phyloP scores from a whole-genome alignment of 2,797 vertebrate genomes.

The Pseudochirops corinnae region DNA sequence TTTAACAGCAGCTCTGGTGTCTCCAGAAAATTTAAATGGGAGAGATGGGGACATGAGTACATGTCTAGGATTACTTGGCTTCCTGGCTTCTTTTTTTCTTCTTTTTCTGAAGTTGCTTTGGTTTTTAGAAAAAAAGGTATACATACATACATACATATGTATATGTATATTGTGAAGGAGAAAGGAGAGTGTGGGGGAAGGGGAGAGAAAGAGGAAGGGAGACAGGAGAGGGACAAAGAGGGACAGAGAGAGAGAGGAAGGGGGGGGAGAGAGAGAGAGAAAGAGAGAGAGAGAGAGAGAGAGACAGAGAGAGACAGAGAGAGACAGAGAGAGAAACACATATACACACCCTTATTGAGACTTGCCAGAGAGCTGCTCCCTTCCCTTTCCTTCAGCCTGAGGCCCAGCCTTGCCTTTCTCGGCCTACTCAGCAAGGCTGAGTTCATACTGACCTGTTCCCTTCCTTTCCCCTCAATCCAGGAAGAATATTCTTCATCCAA shows the following conservation, averaged over 20 bases:
- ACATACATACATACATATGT: not conserved
- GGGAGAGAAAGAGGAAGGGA: no score
- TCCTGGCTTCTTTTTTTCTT: not conserved
- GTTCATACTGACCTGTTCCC: not conserved
- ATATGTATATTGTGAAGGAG: not conserved
- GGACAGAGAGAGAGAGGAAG: not conserved
- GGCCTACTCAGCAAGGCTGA: not conserved
- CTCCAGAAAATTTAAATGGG: not conserved
- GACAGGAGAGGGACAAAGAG: not conserved
- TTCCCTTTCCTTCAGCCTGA: constrained; percentile 3
- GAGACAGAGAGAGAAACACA: not conserved
- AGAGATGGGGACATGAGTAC: constrained; percentile 25
- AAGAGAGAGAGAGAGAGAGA: not conserved
- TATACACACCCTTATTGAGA: constrained; percentile 8
- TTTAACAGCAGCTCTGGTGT: constrained; percentile 3
- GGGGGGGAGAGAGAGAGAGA: not conserved
- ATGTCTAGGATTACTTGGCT: not conserved
- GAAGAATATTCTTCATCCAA: not conserved
- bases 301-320: not conserved
- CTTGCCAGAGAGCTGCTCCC: constrained; percentile 5
- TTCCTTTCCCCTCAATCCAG: not conserved
- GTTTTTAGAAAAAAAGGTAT: not conserved
- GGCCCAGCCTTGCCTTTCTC: not conserved
- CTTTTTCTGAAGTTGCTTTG: not conserved
- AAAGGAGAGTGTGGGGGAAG: not conserved